Percentiles rank a stretch among this genome's conserved stretches.
These are phyloP conservation scores for Grantiella picta DNA, from an alignment of 2,113 vertebrate species.

Conservation along the genomic window DNA sequence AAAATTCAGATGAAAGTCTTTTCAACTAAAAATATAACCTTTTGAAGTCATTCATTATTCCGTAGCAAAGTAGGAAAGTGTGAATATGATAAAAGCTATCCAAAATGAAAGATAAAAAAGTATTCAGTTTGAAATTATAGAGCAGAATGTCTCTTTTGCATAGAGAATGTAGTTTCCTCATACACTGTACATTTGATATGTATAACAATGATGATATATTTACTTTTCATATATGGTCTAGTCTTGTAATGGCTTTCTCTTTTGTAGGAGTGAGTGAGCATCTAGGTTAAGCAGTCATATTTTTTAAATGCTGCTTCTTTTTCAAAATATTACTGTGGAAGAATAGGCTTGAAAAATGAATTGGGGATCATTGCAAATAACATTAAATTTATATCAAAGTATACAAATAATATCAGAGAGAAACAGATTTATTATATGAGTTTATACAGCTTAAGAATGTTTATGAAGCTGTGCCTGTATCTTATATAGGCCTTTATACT, in stretches of 20 bases:
- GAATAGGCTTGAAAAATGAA: neutral
- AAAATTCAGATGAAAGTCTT: conserved; percentile 15
- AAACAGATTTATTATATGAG: neutral
- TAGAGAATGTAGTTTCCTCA: neutral
- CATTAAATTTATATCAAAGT: neutral
- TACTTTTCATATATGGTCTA: neutral
- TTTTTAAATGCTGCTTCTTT: neutral
- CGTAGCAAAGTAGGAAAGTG: neutral
- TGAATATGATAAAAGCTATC: conserved; percentile 22
- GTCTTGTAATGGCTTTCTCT: neutral
- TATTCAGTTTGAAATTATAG: conserved; percentile 4
- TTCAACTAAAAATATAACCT: conserved; percentile 35
- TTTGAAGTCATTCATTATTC: conserved; percentile 38
- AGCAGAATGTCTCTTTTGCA: conserved; percentile 4
- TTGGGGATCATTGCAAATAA: neutral
- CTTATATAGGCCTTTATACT: neutral
- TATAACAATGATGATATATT: conserved; percentile 3
- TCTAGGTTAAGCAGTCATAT: neutral
- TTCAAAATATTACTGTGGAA: neutral
- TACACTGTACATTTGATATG: neutral
- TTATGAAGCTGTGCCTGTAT: neutral
- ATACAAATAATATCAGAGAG: neutral
- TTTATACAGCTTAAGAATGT: neutral
- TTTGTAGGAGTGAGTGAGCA: neutral
- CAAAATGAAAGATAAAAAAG: conserved; percentile 28